Conservation (phyloP, 2,113 vertebrate species). For the Furnarius figulus region DNA sequence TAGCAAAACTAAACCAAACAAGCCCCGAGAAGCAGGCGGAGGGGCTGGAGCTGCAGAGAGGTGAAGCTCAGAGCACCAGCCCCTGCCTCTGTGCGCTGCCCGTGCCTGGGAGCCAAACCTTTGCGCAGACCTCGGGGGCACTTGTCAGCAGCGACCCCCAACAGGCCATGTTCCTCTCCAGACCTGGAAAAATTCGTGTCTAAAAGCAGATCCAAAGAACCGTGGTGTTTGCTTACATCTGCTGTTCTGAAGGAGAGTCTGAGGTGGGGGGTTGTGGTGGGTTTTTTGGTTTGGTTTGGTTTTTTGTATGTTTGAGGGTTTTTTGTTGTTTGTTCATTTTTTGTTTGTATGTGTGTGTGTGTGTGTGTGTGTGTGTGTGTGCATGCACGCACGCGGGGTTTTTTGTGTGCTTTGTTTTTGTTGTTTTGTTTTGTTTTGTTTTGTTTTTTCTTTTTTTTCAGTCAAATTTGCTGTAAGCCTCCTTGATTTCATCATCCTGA, state of each 20-base stretch:
- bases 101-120: neutral
- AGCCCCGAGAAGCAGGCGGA: neutral
- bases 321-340: too few relatives aligned
- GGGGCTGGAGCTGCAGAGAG: neutral
- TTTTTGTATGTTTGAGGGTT: too few relatives aligned
- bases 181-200: neutral
- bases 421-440: neutral
- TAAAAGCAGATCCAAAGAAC: neutral
- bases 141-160: neutral
- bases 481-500: conserved; percentile 39
- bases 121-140: accelerated
- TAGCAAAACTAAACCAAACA: conserved; percentile 63
- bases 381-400: too few relatives aligned
- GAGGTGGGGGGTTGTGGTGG: accelerated
- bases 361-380: too few relatives aligned
- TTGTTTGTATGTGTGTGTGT: too few relatives aligned
- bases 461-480: neutral
- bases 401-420: neutral
- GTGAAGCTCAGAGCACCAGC: neutral
- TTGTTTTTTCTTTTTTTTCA: neutral
- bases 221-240: neutral
- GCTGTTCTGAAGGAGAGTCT: neutral
- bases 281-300: neutral
- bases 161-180: accelerated
- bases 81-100: neutral